These are phyloP conservation scores for Anguilla marmorata DNA, from an alignment of 2,797 vertebrate genomes.

Conservation along the genomic window DNA sequence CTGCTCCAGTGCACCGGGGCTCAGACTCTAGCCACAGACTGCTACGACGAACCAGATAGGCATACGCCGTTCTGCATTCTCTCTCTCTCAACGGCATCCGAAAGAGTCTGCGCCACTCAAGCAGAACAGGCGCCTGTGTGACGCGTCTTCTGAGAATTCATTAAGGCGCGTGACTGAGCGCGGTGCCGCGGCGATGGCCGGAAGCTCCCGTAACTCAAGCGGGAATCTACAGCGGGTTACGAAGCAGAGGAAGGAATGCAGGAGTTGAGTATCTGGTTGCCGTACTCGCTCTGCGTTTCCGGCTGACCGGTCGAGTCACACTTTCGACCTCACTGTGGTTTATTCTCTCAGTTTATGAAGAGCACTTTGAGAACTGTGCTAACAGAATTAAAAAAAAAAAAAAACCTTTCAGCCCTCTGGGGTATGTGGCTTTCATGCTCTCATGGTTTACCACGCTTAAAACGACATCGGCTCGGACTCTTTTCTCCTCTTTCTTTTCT, in stretches of 20 bases:
- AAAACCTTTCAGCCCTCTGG: not conserved
- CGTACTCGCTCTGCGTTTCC: not conserved
- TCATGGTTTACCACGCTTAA: not conserved
- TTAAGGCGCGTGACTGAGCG: not conserved
- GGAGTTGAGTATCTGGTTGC: not conserved
- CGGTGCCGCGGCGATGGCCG: not conserved
- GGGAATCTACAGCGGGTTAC: not conserved
- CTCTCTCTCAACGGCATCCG: not conserved
- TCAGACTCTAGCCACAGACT: not conserved
- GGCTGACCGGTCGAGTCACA: not conserved
- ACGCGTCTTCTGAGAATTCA: not conserved
- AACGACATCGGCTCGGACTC: not conserved
- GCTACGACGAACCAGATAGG: not conserved
- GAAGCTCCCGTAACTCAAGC: not conserved
- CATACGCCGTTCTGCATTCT: not conserved
- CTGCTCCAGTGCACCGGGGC: not conserved
- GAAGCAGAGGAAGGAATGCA: not conserved
- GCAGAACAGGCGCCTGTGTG: not conserved
- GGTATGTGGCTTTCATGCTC: not conserved
- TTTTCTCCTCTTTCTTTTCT: no score
- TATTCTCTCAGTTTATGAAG: not conserved
- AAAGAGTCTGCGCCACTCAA: not conserved
- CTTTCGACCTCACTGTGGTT: not conserved
- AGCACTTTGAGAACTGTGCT: not conserved
- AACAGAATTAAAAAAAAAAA: not conserved